phyloP scores from a whole-genome alignment of 2,113 vertebrate species.

The Cavia aperea region DNA sequence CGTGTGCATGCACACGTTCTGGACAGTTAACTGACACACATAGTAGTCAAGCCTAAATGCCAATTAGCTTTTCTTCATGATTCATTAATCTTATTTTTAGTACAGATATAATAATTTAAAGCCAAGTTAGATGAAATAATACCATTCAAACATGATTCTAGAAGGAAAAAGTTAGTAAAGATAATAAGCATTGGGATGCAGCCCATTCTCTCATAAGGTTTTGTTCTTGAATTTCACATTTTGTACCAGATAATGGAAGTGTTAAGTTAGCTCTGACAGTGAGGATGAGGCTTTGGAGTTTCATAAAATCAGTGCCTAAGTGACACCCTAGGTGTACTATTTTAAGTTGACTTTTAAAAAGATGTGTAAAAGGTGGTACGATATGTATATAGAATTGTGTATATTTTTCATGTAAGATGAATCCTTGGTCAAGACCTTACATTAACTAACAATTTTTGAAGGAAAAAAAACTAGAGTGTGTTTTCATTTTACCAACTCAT shows the following conservation, averaged over 20 bases:
- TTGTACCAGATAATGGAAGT: neutral
- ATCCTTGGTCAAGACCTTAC: neutral
- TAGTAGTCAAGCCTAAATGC: neutral
- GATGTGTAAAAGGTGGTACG: neutral
- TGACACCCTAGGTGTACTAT: neutral
- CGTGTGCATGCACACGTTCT: neutral
- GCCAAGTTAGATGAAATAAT: constrained; percentile 2
- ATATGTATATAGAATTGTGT: neutral
- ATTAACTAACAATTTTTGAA: constrained; percentile 12
- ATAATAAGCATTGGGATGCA: neutral
- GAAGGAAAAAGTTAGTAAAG: neutral
- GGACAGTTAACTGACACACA: neutral
- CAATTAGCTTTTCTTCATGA: neutral
- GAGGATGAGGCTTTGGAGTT: neutral
- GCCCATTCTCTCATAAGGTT: neutral
- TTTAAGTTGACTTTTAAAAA: constrained; percentile 30
- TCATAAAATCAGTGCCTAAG: neutral
- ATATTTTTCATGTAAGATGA: neutral
- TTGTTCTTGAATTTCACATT: constrained; percentile 6
- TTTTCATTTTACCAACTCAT: neutral
- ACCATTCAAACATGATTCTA: constrained; percentile 27
- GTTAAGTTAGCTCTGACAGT: neutral
- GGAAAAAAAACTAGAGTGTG: neutral
- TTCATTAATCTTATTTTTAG: constrained; percentile 32
- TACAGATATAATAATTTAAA: constrained; percentile 2